Percentiles rank a stretch among this genome's conserved stretches.
These are phyloP conservation scores for Patella pellucida DNA, from an alignment of 2,888 invertebrate species.

Conservation along the genomic window DNA sequence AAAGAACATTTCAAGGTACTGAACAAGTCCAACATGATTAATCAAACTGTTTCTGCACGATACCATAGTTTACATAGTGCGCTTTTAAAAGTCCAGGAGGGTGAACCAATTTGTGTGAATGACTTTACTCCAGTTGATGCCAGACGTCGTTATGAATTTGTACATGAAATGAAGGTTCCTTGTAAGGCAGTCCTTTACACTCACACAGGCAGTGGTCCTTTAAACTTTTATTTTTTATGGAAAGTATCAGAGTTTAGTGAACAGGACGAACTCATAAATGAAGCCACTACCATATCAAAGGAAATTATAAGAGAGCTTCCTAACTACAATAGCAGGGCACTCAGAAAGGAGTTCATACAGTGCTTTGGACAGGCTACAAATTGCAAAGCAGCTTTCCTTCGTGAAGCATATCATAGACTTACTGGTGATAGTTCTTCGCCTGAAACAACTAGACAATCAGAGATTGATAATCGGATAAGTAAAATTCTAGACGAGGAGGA, in stretches of 20 bases:
- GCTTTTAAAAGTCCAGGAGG: background rate
- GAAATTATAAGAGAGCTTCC: slow-evolving; percentile 5
- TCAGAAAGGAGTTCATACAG: slow-evolving; percentile 14
- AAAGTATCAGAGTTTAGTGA: background rate
- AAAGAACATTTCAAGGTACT: background rate
- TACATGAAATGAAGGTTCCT: slow-evolving; percentile 23
- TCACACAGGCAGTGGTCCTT: background rate
- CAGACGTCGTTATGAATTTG: slow-evolving; percentile 23
- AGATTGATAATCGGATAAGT: slow-evolving; percentile 24
- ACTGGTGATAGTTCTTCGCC: slow-evolving; percentile 22
- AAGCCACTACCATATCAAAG: background rate
- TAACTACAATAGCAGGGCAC: slow-evolving; percentile 18
- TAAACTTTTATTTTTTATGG: background rate
- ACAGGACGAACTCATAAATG: slow-evolving; percentile 11
- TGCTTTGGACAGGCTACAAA: slow-evolving; percentile 17
- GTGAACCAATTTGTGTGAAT: slow-evolving; percentile 25
- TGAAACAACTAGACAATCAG: slow-evolving; percentile 10
- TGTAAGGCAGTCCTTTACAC: slow-evolving; percentile 25
- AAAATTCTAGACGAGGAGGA: slow-evolving; percentile 31
- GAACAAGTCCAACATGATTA: background rate
- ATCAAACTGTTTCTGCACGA: background rate
- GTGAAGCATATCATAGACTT: slow-evolving; percentile 13
- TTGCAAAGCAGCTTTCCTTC: slow-evolving; percentile 15
- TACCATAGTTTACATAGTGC: background rate
- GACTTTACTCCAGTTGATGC: slow-evolving; percentile 28